Evolutionary conservation across 2,888 invertebrate species (phyloP).

Genomic region (Pachydiplax longipennis): DNA sequence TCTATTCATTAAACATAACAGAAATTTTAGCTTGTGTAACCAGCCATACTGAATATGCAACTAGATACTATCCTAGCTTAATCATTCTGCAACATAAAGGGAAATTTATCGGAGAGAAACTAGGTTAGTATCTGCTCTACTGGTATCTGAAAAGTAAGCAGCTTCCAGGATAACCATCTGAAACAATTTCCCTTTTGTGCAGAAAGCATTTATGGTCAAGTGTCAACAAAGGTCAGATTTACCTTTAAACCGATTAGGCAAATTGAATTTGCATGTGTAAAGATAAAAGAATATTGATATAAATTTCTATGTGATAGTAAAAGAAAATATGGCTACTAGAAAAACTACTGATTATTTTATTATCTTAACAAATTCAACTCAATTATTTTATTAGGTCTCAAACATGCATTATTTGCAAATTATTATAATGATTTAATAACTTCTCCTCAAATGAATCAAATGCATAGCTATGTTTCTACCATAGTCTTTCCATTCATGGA

Average conservation of each 20-base stretch:
- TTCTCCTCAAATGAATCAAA: too few relatives aligned
- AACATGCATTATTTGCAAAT: too few relatives aligned
- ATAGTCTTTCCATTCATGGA: too few relatives aligned
- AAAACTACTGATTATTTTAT: too few relatives aligned
- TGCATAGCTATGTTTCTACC: too few relatives aligned
- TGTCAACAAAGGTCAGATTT: not conserved
- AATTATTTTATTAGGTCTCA: too few relatives aligned
- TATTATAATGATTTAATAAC: too few relatives aligned
- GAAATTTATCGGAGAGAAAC: constrained; percentile 48
- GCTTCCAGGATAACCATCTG: constrained; percentile 47
- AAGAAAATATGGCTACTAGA: too few relatives aligned
- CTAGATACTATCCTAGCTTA: constrained; percentile 43
- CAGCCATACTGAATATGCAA: constrained; percentile 49
- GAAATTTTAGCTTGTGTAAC: constrained; percentile 50
- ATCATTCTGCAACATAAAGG: constrained; percentile 47
- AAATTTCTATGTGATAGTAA: too few relatives aligned
- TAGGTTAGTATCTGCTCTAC: constrained; percentile 22
- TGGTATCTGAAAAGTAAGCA: constrained; percentile 45
- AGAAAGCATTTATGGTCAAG: constrained; percentile 16
- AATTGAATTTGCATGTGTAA: too few relatives aligned
- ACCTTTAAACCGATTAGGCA: not conserved
- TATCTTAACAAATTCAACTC: too few relatives aligned
- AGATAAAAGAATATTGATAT: too few relatives aligned
- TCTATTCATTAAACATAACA: constrained; percentile 45
- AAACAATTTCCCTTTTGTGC: constrained; percentile 51